phyloP scores from a whole-genome alignment of 1,140 invertebrate species.

The Pollicipes pollicipes region DNA sequence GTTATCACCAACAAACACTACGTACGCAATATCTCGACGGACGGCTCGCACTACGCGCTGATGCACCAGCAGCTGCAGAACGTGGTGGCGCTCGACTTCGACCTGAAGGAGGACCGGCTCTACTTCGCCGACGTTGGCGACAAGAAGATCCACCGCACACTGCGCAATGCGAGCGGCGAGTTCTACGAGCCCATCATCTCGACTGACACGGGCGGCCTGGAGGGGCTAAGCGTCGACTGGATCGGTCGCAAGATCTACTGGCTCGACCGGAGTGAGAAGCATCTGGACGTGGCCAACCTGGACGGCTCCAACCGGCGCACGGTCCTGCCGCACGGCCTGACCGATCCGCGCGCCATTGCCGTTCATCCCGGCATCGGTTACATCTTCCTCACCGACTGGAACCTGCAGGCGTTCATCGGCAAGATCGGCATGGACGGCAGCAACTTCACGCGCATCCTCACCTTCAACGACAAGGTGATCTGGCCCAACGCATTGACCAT shows the following conservation, averaged over 20 bases:
- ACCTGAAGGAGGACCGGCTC: constrained; percentile 24
- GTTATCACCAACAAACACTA: constrained; percentile 98
- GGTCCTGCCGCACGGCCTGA: constrained; percentile 55
- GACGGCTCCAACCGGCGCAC: constrained; percentile 82
- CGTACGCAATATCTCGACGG: constrained; percentile 80
- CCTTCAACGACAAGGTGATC: constrained; percentile 82
- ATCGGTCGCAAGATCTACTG: constrained; percentile 89
- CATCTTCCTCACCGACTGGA: constrained; percentile 90
- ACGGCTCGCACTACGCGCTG: constrained; percentile 64
- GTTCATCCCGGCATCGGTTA: constrained; percentile 89
- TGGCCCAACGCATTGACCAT: constrained; percentile 97
- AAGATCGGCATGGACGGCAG: constrained; percentile 86
- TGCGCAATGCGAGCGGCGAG: too few relatives aligned
- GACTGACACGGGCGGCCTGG: constrained; percentile 82
- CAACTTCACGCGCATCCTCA: constrained; percentile 73
- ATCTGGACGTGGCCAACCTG: constrained; percentile 73
- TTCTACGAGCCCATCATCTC: constrained; percentile 72
- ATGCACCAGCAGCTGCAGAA: constrained; percentile 90
- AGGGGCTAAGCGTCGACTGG: constrained; percentile 96
- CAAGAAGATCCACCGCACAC: constrained; percentile 68
- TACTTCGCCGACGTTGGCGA: constrained; percentile 91
- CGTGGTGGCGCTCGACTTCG: constrained; percentile 49
- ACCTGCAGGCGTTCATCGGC: constrained; percentile 40
- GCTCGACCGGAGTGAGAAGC: constrained; percentile 88
- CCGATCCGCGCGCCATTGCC: constrained; percentile 80